These are phyloP conservation scores for Enteromius thamalakanensis DNA, from an alignment of 2,797 vertebrate species.

Conservation along the genomic window DNA sequence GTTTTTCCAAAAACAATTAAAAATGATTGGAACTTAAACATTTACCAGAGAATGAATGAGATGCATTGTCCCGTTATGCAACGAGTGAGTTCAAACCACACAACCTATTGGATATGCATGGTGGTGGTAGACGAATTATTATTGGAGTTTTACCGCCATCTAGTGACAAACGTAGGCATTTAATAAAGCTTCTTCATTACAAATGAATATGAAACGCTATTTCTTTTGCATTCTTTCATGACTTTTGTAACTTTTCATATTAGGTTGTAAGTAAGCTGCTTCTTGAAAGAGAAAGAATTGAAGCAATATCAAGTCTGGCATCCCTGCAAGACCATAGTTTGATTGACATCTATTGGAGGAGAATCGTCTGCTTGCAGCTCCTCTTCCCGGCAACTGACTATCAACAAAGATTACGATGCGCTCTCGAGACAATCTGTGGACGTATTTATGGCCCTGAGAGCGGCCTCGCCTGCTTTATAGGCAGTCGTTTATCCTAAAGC, in stretches of 20 bases:
- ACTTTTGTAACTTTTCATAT: background rate
- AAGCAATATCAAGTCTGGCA: constrained; percentile 34
- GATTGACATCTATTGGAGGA: constrained; percentile 58
- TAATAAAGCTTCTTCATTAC: background rate
- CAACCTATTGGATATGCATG: background rate
- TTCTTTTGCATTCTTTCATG: background rate
- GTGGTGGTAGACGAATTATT: constrained; percentile 31
- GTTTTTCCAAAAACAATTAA: background rate
- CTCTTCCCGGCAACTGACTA: constrained; percentile 58
- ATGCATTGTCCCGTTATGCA: background rate
- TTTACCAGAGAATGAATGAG: background rate
- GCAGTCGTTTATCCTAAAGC: constrained; percentile 66
- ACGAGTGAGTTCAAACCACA: background rate
- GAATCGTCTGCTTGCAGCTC: constrained; percentile 68
- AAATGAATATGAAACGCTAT: background rate
- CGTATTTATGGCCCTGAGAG: constrained; percentile 69
- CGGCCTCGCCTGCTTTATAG: constrained; percentile 37
- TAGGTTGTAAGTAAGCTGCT: background rate
- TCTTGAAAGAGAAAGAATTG: background rate
- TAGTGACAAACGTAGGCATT: constrained; percentile 54
- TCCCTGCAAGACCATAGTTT: constrained; percentile 30
- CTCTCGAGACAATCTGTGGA: constrained; percentile 69
- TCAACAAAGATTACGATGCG: constrained; percentile 69
- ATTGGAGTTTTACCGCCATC: constrained; percentile 67
- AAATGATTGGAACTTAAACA: background rate